Percentiles rank a stretch among this genome's conserved stretches.
Conservation (phyloP, 2,888 invertebrate species). For the Clepsis dumicolana region DNA sequence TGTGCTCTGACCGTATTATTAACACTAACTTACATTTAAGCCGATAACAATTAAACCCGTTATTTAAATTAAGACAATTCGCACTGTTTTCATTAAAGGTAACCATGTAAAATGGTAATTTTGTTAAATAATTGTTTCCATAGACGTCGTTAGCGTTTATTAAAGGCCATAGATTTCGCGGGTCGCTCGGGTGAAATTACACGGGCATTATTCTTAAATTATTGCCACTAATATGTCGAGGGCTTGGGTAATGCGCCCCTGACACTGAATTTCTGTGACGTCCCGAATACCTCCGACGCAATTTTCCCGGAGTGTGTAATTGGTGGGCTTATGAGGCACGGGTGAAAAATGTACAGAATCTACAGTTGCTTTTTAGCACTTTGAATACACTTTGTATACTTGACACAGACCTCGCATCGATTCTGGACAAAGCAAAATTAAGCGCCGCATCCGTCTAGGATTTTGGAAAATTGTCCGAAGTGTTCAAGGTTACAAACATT, state of each 20-base stretch:
- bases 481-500: too few species aligned
- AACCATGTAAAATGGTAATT: slow-evolving; percentile 77
- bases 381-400: too few species aligned
- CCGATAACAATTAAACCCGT: slow-evolving; percentile 49
- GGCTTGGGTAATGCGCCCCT: slow-evolving; percentile 57
- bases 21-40: neutral
- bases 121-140: slow-evolving; percentile 80
- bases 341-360: slow-evolving; percentile 5
- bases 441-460: too few species aligned
- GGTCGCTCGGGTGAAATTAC: slow-evolving; percentile 77
- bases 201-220: slow-evolving; percentile 80
- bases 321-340: slow-evolving; percentile 16
- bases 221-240: slow-evolving; percentile 82
- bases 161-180: slow-evolving; percentile 82
- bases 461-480: too few species aligned
- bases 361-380: neutral
- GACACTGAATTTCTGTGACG: slow-evolving; percentile 61
- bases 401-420: too few species aligned
- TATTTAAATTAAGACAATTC: slow-evolving; percentile 64
- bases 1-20: neutral
- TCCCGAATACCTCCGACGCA: slow-evolving; percentile 43
- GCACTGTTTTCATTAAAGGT: slow-evolving; percentile 72
- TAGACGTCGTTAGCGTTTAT: slow-evolving; percentile 80
- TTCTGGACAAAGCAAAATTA: too few species aligned
- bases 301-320: slow-evolving; percentile 29